phyloP scores from a whole-genome alignment of 2,797 vertebrate genomes.

The Staurois parvus region DNA sequence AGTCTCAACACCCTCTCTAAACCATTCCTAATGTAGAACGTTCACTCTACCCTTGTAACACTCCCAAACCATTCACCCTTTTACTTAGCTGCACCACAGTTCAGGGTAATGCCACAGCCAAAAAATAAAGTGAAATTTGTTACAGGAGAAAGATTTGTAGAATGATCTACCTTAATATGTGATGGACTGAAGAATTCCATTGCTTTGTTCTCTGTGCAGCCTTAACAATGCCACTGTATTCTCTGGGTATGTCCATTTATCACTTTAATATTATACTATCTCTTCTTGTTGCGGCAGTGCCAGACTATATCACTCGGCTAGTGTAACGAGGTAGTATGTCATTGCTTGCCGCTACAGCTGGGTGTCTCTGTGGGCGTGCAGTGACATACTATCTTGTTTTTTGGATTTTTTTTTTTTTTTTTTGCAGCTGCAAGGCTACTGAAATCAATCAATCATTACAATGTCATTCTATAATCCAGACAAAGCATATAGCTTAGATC shows the following conservation, averaged over 20 bases:
- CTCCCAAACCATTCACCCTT: no score
- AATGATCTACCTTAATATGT: no score
- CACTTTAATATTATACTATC: neutral
- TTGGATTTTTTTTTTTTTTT: neutral
- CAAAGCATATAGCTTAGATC: no score
- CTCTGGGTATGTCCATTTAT: neutral
- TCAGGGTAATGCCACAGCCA: no score
- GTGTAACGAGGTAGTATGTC: slow-evolving; percentile 1
- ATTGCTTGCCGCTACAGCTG: neutral
- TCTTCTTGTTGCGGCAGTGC: neutral
- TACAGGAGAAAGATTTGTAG: no score
- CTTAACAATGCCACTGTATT: neutral
- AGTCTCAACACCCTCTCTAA: no score
- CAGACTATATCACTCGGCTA: neutral
- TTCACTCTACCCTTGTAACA: no score
- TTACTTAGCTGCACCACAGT: no score
- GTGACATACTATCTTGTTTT: no score
- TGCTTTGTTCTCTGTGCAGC: neutral
- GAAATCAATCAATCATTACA: neutral
- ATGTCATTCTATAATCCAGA: neutral
- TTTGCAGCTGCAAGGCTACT: neutral
- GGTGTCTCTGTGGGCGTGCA: no score
- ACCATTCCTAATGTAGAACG: no score
- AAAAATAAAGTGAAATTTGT: no score
- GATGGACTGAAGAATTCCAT: neutral